Percentiles rank a stretch among this genome's conserved stretches.
Conservation (phyloP, 1,140 invertebrate genomes). For the Procambarus virginalis region DNA sequence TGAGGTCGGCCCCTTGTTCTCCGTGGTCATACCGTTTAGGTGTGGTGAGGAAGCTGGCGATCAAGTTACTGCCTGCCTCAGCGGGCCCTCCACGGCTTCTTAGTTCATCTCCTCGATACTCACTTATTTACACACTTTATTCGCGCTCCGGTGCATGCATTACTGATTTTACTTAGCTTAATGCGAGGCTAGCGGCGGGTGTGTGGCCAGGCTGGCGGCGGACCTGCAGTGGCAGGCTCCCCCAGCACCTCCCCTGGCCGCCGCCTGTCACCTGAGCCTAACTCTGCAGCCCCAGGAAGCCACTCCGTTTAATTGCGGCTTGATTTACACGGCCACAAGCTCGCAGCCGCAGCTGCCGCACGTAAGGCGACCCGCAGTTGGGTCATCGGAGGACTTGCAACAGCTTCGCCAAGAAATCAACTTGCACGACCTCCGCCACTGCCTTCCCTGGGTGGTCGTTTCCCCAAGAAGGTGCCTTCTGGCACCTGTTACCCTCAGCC, state of each 20-base stretch:
- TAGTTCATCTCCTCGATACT: background rate
- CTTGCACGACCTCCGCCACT: background rate
- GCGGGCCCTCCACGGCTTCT: background rate
- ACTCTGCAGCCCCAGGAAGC: conserved; percentile 18
- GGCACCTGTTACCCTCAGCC: background rate
- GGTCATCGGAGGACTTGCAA: conserved; percentile 23
- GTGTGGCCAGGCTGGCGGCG: background rate
- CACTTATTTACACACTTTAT: background rate
- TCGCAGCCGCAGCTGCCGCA: conserved; percentile 42
- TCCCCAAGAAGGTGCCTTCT: background rate
- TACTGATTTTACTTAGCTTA: background rate
- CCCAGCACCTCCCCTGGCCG: background rate
- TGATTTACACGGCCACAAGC: conserved; percentile 49
- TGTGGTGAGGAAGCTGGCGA: background rate
- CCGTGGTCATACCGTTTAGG: conserved; percentile 49
- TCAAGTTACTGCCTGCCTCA: background rate
- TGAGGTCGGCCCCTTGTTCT: background rate
- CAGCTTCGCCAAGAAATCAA: background rate
- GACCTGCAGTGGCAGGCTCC: background rate
- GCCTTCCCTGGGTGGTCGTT: conserved; percentile 4
- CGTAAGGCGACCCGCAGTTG: conserved; percentile 32
- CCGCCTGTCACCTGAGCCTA: conserved; percentile 47
- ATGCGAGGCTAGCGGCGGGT: background rate
- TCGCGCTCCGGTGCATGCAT: background rate
- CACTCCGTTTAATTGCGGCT: conserved; percentile 51